phyloP scores from a whole-genome alignment of 1,140 invertebrate species.

The Pentalonia nigronervosa region DNA sequence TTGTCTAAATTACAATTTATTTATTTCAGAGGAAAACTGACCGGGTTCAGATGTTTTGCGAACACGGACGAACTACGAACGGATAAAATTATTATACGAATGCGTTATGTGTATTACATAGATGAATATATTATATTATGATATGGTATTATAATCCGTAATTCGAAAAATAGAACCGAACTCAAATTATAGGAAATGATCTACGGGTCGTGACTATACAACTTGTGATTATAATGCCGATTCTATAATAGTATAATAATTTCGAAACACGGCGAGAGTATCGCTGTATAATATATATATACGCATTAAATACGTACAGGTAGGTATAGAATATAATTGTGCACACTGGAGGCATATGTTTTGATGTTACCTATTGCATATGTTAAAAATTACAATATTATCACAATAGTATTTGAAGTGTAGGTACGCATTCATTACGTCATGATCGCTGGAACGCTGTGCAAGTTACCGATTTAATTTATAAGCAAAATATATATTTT shows the following conservation, averaged over 20 bases:
- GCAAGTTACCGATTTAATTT: neutral
- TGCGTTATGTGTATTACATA: neutral
- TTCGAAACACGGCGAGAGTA: neutral
- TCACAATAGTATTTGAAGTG: neutral
- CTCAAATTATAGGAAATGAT: slow-evolving; percentile 17
- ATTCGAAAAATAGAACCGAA: neutral
- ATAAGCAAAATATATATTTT: neutral
- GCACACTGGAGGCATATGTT: neutral
- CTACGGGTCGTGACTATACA: neutral
- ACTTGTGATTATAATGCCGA: slow-evolving; percentile 9
- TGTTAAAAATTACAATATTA: neutral
- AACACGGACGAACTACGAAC: neutral
- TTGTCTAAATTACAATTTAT: neutral
- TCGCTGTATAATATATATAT: neutral
- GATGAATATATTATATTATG: neutral
- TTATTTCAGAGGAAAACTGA: neutral
- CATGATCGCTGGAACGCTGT: neutral
- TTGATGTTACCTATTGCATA: neutral
- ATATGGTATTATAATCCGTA: neutral
- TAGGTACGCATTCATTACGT: neutral
- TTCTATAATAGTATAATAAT: neutral
- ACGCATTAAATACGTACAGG: neutral
- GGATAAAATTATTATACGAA: neutral
- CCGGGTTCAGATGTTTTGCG: neutral
- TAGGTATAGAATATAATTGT: neutral